Evolutionary conservation across 2,113 vertebrate genomes (phyloP).

Genomic region (Mellivora capensis): DNA sequence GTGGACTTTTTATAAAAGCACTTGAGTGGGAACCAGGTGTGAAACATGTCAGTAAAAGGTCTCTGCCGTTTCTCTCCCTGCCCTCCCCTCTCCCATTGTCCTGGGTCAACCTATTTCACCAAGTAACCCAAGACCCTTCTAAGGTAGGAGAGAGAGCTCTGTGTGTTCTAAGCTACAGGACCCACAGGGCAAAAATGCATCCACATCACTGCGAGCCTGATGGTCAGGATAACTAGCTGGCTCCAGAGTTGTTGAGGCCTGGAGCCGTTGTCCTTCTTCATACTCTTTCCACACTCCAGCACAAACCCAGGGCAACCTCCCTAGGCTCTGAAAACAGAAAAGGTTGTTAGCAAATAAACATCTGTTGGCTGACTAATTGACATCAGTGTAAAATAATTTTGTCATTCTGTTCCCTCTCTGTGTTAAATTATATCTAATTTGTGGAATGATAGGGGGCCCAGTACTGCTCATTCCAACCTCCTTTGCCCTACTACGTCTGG

Average conservation of each 20-base stretch:
- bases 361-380: background rate
- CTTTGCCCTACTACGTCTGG: background rate
- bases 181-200: constrained; percentile 7
- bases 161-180: background rate
- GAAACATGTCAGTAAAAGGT: background rate
- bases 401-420: background rate
- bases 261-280: background rate
- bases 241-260: constrained; percentile 2
- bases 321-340: background rate
- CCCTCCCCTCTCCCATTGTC: background rate
- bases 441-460: background rate
- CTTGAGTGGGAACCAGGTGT: background rate
- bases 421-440: background rate
- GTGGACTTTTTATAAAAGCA: background rate
- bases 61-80: background rate
- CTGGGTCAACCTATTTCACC: background rate
- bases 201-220: background rate
- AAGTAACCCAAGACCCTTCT: background rate
- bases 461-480: background rate
- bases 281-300: constrained; percentile 38
- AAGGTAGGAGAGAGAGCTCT: background rate
- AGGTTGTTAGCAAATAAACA: background rate
- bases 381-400: background rate
- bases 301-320: background rate
- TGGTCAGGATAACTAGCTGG: constrained; percentile 13